These are phyloP conservation scores for Oryzias woworae DNA, from an alignment of 2,113 vertebrate genomes.

Conservation along the genomic window DNA sequence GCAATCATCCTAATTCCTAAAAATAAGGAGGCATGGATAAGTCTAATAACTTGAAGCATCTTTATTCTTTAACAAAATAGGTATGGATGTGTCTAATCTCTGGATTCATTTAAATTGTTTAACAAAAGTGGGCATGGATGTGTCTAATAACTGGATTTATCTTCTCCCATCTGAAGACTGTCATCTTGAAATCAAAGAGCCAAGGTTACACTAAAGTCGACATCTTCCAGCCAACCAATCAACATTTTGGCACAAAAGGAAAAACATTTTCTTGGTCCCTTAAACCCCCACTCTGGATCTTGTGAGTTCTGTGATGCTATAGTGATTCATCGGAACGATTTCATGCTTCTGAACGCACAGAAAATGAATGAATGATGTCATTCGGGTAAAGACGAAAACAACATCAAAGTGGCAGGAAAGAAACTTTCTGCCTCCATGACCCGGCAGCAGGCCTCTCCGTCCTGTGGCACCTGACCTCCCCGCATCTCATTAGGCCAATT, in stretches of 20 bases:
- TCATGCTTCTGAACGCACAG: not conserved
- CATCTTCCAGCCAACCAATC: constrained; percentile 45
- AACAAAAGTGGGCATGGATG: no score
- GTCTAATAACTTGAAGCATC: not conserved
- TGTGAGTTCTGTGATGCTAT: constrained; percentile 20
- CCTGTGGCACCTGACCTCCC: constrained; percentile 57
- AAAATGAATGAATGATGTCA: constrained; percentile 1
- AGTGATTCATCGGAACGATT: constrained; percentile 14
- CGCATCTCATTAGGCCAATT: constrained; percentile 72
- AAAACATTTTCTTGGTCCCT: constrained; percentile 19
- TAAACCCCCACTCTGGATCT: constrained; percentile 24
- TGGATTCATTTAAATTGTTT: no score
- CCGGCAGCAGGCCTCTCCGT: constrained; percentile 25
- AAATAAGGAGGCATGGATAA: not conserved
- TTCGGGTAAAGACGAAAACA: not conserved
- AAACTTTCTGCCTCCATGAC: constrained; percentile 21
- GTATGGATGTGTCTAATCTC: no score
- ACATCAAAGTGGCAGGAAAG: not conserved
- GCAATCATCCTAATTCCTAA: not conserved
- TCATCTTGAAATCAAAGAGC: constrained; percentile 25
- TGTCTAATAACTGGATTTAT: not conserved
- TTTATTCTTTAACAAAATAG: no score
- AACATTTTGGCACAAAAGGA: constrained; percentile 29
- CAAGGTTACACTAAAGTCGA: constrained; percentile 19
- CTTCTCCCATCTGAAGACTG: constrained; percentile 8